phyloP scores from a whole-genome alignment of 1,140 invertebrate genomes.

The Leptinotarsa undecemlineata region DNA sequence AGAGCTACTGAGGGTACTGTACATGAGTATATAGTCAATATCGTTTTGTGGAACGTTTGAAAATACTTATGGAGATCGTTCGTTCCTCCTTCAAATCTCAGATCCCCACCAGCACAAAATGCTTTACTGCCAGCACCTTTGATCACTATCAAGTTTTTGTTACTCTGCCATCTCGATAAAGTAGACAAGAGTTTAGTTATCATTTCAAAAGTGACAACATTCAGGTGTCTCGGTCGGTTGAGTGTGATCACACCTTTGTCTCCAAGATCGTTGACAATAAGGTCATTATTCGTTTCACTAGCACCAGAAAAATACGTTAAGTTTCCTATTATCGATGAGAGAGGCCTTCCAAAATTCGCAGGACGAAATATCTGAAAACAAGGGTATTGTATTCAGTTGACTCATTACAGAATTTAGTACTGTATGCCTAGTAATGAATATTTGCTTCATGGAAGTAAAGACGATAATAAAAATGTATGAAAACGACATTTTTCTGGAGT shows the following conservation, averaged over 20 bases:
- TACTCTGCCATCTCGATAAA: constrained; percentile 83
- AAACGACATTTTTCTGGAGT: no score
- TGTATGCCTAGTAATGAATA: no score
- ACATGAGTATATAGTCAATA: constrained; percentile 76
- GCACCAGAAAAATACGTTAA: background rate
- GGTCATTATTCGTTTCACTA: constrained; percentile 1
- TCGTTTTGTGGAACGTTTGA: constrained; percentile 50
- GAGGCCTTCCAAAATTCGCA: no score
- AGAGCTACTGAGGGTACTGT: constrained; percentile 91
- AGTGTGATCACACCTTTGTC: constrained; percentile 79
- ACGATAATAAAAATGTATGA: no score
- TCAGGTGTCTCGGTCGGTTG: constrained; percentile 81
- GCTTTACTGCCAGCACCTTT: constrained; percentile 93
- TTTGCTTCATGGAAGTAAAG: no score
- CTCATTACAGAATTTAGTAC: no score
- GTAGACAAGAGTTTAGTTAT: constrained; percentile 80
- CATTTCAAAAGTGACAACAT: constrained; percentile 91
- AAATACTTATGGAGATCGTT: constrained; percentile 85
- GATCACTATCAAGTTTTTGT: constrained; percentile 82
- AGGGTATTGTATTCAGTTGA: no score
- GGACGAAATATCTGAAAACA: no score
- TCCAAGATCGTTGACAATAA: constrained; percentile 58
- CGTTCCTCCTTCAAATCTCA: constrained; percentile 76
- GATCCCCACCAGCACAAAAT: constrained; percentile 98
- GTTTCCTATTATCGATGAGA: no score